These are phyloP conservation scores for Ostrea denselamellosa DNA, from an alignment of 1,140 invertebrate genomes.

Conservation along the genomic window DNA sequence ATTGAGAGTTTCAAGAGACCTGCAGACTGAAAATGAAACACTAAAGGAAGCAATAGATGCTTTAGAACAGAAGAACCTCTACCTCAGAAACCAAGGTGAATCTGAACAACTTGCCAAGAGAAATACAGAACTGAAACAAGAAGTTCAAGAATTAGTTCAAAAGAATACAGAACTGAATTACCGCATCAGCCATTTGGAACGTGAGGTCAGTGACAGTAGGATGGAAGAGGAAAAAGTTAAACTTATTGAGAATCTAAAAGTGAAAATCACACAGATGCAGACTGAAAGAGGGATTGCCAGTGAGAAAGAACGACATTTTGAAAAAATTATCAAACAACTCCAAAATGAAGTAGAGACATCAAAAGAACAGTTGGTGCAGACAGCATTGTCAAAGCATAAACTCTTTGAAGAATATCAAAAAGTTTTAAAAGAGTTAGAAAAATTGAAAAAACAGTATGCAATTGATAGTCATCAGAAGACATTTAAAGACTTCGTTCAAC, in stretches of 20 bases:
- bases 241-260: slow-evolving; percentile 58
- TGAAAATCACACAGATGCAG: slow-evolving; percentile 59
- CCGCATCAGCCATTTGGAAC: slow-evolving; percentile 60
- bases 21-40: slow-evolving; percentile 52
- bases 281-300: slow-evolving; percentile 53
- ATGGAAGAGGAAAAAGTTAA: slow-evolving; percentile 54
- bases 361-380: slow-evolving; percentile 42
- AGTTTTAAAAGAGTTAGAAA: slow-evolving; percentile 54
- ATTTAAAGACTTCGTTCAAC: slow-evolving; percentile 70
- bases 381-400: slow-evolving; percentile 52
- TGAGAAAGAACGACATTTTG: slow-evolving; percentile 50
- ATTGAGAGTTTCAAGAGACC: slow-evolving; percentile 44
- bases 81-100: slow-evolving; percentile 37
- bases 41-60: slow-evolving; percentile 56
- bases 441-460: slow-evolving; percentile 55
- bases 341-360: slow-evolving; percentile 52
- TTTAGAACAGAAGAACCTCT: slow-evolving; percentile 46
- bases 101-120: slow-evolving; percentile 42
- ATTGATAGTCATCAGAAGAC: slow-evolving; percentile 62
- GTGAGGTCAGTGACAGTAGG: slow-evolving; percentile 50
- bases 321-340: slow-evolving; percentile 55
- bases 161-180: slow-evolving; percentile 64
- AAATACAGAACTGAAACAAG: slow-evolving; percentile 52
- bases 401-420: slow-evolving; percentile 52
- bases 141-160: slow-evolving; percentile 59